Conservation (phyloP, 1,140 invertebrate genomes). For the Stegodyphus mimosarum region DNA sequence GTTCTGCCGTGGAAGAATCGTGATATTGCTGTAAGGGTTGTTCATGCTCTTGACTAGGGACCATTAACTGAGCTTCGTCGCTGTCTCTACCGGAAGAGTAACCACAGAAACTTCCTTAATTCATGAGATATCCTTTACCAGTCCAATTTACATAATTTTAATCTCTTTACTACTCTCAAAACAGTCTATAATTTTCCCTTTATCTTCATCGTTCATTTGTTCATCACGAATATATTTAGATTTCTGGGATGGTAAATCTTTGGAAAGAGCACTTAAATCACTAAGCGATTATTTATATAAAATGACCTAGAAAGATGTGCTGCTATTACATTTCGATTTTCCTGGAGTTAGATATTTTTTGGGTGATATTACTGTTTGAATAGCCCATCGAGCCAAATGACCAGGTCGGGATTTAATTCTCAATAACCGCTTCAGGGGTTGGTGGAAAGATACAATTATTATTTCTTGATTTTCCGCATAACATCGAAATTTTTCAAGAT, state of each 20-base stretch:
- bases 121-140: background rate
- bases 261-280: background rate
- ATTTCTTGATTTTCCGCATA: background rate
- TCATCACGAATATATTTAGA: slow-evolving; percentile 1
- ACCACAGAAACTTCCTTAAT: background rate
- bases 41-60: slow-evolving; percentile 5
- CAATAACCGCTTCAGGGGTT: slow-evolving; percentile 59
- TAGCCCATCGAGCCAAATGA: slow-evolving; percentile 60
- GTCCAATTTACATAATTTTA: background rate
- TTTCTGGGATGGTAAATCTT: background rate
- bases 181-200: background rate
- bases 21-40: slow-evolving; percentile 3
- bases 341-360: slow-evolving; percentile 56
- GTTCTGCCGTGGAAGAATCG: background rate
- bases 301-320: slow-evolving; percentile 60
- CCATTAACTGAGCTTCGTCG: background rate
- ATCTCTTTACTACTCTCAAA: slow-evolving; percentile 31
- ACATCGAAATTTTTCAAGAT: background rate
- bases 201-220: background rate
- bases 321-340: slow-evolving; percentile 60
- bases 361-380: slow-evolving; percentile 58
- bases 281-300: background rate
- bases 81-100: background rate
- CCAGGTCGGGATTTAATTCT: slow-evolving; percentile 43
- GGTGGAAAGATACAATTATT: slow-evolving; percentile 41